Evolutionary conservation across 2,888 invertebrate species (phyloP).

Genomic region (Phortica okadai): DNA sequence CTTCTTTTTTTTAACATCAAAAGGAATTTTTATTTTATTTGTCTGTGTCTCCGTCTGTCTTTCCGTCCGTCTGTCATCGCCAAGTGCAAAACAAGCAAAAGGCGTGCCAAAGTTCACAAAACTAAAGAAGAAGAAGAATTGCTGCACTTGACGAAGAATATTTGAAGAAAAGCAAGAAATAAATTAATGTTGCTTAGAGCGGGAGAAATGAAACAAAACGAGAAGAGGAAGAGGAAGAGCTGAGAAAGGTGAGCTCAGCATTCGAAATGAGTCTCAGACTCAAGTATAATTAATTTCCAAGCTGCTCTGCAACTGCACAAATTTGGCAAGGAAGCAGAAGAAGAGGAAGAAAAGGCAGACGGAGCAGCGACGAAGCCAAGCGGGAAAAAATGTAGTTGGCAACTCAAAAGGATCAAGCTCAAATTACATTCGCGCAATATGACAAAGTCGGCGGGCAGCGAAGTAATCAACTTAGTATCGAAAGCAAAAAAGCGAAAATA

Average conservation of each 20-base stretch:
- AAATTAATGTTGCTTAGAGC: background rate
- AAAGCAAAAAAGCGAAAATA: slow-evolving; percentile 24
- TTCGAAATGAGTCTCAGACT: slow-evolving; percentile 60
- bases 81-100: slow-evolving; percentile 56
- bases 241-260: background rate
- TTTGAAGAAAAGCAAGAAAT: slow-evolving; percentile 4
- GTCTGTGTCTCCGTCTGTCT: background rate
- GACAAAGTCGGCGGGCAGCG: slow-evolving; percentile 17
- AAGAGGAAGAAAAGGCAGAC: background rate
- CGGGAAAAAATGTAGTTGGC: background rate
- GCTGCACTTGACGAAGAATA: slow-evolving; percentile 17
- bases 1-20: background rate
- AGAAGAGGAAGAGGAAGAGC: background rate
- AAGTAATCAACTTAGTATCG: background rate
- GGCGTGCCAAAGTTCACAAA: slow-evolving; percentile 49
- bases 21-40: background rate
- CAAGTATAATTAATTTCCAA: slow-evolving; percentile 48
- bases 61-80: background rate
- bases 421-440: slow-evolving; percentile 50
- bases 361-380: background rate
- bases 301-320: background rate
- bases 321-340: background rate
- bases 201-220: background rate
- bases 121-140: background rate
- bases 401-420: slow-evolving; percentile 35